phyloP scores from a whole-genome alignment of 2,888 invertebrate species.

The Synanthedon vespiformis region DNA sequence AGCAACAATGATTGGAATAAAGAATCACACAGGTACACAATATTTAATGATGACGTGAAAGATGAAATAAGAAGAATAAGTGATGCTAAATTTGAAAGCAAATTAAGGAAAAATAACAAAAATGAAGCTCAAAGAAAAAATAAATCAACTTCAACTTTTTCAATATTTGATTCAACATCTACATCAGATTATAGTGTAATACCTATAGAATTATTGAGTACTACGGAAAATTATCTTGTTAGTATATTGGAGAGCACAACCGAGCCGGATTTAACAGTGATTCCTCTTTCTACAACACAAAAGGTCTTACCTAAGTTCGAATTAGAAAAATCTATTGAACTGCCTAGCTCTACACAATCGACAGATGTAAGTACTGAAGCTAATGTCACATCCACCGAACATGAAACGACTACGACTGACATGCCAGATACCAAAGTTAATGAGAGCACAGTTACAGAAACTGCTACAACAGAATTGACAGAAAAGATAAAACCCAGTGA shows the following conservation, averaged over 20 bases:
- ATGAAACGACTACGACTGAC: conserved; percentile 8
- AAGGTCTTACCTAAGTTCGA: conserved; percentile 24
- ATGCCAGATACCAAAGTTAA: conserved; percentile 10
- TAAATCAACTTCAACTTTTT: conserved; percentile 6
- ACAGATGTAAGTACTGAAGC: conserved; percentile 18
- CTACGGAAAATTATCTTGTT: conserved; percentile 37
- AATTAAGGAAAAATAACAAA: conserved; percentile 3
- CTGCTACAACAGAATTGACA: conserved; percentile 3
- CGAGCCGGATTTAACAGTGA: conserved; percentile 49
- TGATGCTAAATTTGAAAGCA: conserved; percentile 2
- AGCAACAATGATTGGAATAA: conserved; percentile 31
- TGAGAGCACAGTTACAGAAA: conserved; percentile 13
- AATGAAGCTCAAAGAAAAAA: conserved; percentile 12
- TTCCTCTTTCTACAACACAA: conserved; percentile 42
- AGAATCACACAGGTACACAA: conserved; percentile 45
- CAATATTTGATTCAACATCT: conserved; percentile 2
- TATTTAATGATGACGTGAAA: conserved; percentile 26
- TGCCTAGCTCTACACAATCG: conserved; percentile 34
- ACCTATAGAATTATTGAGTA: conserved; percentile 54
- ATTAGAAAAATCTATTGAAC: conserved; percentile 35
- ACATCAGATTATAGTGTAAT: conserved; percentile 38
- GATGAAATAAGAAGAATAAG: conserved; percentile 9
- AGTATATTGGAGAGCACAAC: conserved; percentile 44
- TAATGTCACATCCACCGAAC: conserved; percentile 6
- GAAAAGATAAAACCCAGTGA: background rate